These are phyloP conservation scores for Grus americana DNA, from an alignment of 2,113 vertebrate genomes.

Conservation along the genomic window DNA sequence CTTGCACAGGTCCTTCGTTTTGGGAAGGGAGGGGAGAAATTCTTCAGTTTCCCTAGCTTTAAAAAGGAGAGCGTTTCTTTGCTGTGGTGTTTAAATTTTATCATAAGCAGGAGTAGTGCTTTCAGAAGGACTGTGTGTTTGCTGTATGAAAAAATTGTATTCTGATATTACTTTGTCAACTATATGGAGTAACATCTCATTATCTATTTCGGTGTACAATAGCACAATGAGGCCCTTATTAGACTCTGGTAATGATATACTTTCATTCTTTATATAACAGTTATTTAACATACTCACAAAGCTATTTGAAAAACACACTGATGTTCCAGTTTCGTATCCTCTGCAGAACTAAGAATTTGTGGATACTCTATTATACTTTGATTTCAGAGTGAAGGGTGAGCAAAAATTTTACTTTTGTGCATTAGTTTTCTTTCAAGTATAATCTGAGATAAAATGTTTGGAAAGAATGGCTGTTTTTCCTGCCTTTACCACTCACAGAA, in stretches of 20 bases:
- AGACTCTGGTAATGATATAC: background rate
- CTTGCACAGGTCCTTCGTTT: background rate
- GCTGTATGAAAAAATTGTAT: background rate
- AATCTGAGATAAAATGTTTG: background rate
- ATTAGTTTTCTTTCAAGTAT: background rate
- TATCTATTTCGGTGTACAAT: background rate
- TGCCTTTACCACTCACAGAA: background rate
- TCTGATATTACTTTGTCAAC: background rate
- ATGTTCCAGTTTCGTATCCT: background rate
- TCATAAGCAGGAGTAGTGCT: background rate
- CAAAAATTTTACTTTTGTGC: slow-evolving; percentile 30
- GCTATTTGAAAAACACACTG: background rate
- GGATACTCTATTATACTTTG: background rate
- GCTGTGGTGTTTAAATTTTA: background rate
- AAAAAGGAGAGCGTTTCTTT: background rate
- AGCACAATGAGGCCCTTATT: background rate
- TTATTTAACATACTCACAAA: background rate
- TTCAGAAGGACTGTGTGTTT: background rate
- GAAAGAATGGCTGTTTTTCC: background rate
- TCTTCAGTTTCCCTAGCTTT: background rate
- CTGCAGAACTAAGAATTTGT: slow-evolving; percentile 25
- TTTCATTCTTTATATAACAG: background rate
- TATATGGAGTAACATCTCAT: background rate
- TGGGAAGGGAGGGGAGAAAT: background rate
- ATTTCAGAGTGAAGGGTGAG: background rate